A percentile compares a stretch with the other conserved stretches of the same genome.
Conservation (phyloP, 1,140 invertebrate species). For the Rhagoletis pomonella region DNA sequence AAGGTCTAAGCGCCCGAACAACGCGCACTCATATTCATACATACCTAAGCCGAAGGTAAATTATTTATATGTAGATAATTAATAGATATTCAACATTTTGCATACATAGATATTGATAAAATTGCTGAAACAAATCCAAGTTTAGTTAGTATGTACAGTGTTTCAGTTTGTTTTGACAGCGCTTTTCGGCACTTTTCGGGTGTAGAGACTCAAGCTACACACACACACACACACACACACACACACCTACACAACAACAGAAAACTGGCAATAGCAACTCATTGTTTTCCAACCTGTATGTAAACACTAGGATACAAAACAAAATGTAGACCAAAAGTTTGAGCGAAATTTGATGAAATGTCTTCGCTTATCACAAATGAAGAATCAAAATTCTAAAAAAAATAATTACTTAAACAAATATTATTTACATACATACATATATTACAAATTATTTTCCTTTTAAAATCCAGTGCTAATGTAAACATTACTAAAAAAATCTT, state of each 20-base stretch:
- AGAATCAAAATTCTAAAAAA: neutral
- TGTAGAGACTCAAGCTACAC: neutral
- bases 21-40: neutral
- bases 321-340: neutral
- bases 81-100: neutral
- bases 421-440: neutral
- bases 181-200: conserved; percentile 16
- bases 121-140: neutral
- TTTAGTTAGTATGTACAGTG: neutral
- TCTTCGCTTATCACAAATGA: neutral
- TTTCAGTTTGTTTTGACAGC: neutral
- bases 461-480: neutral
- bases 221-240: neutral
- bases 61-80: too few species aligned
- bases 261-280: neutral
- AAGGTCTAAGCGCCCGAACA: neutral
- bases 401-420: neutral
- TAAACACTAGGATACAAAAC: neutral
- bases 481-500: too few species aligned
- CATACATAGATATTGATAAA: too few species aligned
- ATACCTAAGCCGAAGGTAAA: conserved; percentile 1
- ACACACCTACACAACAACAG: neutral
- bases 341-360: neutral
- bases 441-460: neutral
- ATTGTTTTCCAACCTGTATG: too few species aligned